Evolutionary conservation across 2,113 vertebrate genomes (phyloP).

Genomic region (Salminus brasiliensis): DNA sequence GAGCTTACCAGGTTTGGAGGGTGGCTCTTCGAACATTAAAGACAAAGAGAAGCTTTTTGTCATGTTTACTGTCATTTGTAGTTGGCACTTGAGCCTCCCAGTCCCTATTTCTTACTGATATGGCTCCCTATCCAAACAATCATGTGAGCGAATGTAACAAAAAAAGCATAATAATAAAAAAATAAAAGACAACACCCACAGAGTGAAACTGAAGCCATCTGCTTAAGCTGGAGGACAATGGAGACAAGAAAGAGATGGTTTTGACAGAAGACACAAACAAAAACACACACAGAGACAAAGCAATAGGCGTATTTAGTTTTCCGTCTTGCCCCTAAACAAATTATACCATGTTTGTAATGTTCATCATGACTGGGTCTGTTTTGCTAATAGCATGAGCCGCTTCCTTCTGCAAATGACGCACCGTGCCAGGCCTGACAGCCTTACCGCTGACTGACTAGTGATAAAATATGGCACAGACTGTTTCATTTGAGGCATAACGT

Average conservation of each 20-base stretch:
- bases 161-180: constrained; percentile 45
- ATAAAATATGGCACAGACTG: constrained; percentile 59
- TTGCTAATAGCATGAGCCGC: constrained; percentile 53
- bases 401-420: constrained; percentile 52
- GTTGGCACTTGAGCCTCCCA: constrained; percentile 11
- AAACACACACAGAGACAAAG: neutral
- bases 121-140: constrained; percentile 33
- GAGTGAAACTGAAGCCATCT: constrained; percentile 37
- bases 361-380: constrained; percentile 52
- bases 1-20: constrained; percentile 22
- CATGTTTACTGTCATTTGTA: constrained; percentile 34
- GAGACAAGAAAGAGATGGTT: constrained; percentile 18
- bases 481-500: constrained; percentile 56
- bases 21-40: neutral
- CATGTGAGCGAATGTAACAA: constrained; percentile 40
- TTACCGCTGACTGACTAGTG: constrained; percentile 56
- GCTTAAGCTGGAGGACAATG: constrained; percentile 63
- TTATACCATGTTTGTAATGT: constrained; percentile 38
- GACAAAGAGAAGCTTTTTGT: constrained; percentile 4
- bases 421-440: constrained; percentile 45
- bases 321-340: constrained; percentile 8
- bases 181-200: constrained; percentile 22
- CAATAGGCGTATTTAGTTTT: constrained; percentile 1
- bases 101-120: constrained; percentile 45
- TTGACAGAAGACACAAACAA: constrained; percentile 14